Conservation (phyloP, 2,113 vertebrate genomes). For the Psephotus haematonotus region DNA sequence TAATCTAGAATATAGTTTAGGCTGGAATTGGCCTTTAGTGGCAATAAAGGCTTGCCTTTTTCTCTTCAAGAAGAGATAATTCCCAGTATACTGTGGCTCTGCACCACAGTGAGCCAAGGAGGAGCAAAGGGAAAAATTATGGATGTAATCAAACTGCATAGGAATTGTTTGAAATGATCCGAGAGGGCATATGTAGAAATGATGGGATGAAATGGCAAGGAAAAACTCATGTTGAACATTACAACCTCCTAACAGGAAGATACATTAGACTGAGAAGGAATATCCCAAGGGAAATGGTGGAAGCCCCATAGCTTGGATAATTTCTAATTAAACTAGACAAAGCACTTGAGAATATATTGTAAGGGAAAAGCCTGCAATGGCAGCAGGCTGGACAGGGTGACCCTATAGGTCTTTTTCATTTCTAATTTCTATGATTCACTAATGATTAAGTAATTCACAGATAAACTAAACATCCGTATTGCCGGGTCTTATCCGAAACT, state of each 20-base stretch:
- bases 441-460: constrained; percentile 81
- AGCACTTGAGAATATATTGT: constrained; percentile 73
- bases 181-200: background rate
- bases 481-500: constrained; percentile 74
- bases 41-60: background rate
- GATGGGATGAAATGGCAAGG: constrained; percentile 52
- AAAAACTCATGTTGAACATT: constrained; percentile 67
- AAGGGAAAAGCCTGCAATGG: constrained; percentile 62
- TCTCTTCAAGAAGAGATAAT: background rate
- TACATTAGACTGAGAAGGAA: constrained; percentile 61
- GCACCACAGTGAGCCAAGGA: background rate
- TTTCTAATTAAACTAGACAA: constrained; percentile 82
- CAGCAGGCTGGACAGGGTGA: constrained; percentile 71
- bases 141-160: background rate
- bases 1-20: background rate
- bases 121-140: constrained; percentile 31
- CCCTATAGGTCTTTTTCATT: constrained; percentile 63
- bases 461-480: constrained; percentile 79
- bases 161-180: constrained; percentile 34
- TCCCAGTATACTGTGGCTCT: background rate
- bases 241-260: constrained; percentile 72
- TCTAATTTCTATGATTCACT: constrained; percentile 76
- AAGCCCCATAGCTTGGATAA: constrained; percentile 79
- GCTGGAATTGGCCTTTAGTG: background rate
- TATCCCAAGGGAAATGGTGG: constrained; percentile 73